Percentiles rank a stretch among this genome's conserved stretches.
Evolutionary conservation across 2,113 vertebrate species (phyloP).

Genomic region (Varanus komodoensis): DNA sequence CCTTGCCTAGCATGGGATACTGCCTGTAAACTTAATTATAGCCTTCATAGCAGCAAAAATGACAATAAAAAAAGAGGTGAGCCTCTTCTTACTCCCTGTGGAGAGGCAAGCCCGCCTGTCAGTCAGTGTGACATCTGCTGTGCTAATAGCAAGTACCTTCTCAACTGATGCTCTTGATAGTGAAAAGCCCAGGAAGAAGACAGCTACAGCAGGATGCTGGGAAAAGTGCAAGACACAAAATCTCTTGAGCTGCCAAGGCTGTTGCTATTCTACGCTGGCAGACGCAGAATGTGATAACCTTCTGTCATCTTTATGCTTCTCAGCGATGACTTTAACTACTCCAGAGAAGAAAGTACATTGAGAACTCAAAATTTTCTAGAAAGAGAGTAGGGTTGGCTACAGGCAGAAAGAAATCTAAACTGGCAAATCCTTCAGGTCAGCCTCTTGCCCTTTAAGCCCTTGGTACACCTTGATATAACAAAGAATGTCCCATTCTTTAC

Average conservation of each 20-base stretch:
- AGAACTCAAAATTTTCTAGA: background rate
- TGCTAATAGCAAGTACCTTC: slow-evolving; percentile 14
- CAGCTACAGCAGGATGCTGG: background rate
- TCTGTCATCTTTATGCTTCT: background rate
- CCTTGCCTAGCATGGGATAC: background rate
- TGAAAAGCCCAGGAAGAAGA: slow-evolving; percentile 9
- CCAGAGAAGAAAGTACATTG: too few relatives aligned
- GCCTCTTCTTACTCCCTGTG: background rate
- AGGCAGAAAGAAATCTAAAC: background rate
- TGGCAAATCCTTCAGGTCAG: background rate
- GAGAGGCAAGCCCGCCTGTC: slow-evolving; percentile 15
- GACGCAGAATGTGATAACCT: slow-evolving; percentile 7
- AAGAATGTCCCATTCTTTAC: background rate
- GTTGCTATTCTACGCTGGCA: background rate
- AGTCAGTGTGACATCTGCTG: background rate
- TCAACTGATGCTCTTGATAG: background rate
- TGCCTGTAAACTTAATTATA: slow-evolving; percentile 20
- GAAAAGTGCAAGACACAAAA: background rate
- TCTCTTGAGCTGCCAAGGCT: background rate
- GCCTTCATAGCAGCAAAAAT: slow-evolving; percentile 5
- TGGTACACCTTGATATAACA: background rate
- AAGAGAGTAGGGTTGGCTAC: background rate
- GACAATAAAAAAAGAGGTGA: background rate
- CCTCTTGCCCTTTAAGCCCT: background rate
- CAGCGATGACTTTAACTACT: slow-evolving; percentile 2